Evolutionary conservation across 2,797 vertebrate species (phyloP), one percentile per base, ranked within the genome.

Genomic region (Sus cebifrons): DNA sequence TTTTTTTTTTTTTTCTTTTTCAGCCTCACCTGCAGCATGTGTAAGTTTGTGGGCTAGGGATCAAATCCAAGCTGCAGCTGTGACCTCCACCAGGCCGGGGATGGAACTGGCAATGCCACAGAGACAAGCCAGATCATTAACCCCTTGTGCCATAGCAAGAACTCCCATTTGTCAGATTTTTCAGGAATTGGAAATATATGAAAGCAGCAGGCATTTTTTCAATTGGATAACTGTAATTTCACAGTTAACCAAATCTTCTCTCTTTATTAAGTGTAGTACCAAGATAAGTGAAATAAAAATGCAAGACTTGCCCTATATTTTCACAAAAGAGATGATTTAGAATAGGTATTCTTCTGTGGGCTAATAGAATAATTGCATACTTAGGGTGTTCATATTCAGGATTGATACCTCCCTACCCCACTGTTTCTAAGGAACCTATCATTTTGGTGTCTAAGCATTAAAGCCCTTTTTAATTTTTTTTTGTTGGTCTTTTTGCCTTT

Each of bases 221-320:
- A 74, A 1, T 12, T 87, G 25, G 13, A 54, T 74, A 91, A 94
- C 27, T 94, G 52, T 86, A 88, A 91, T 95, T 88, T 81, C 8
- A 88, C n/a, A 71, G 29, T 81, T 96, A 81, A 93, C 5, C 65
- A 84, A 85, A 87, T 79, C 25, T 86, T 89, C 60, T 87, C 40
- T 93, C 74, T 94, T 79, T 27, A 87, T 52, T 86, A 77, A 86
- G 56, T 92, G 18, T 52, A 52, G 18, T 64, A 77, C 6, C 10
- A 88, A 95, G 54, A 75, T 88, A 96, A 91, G 67, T 52, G 73
- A 85, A 85, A 60, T 71, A 64, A 91, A 94, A 96, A 79, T 68
- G 17, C 29, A 94, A 91, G 16, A 25, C 15, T 14, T 95, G 29
- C 27, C 5, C 36, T 93, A 81, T 70, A 49, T 84, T 96, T 93